These are phyloP conservation scores for Dynastes maya DNA, from an alignment of 2,888 invertebrate species.

Conservation along the genomic window DNA sequence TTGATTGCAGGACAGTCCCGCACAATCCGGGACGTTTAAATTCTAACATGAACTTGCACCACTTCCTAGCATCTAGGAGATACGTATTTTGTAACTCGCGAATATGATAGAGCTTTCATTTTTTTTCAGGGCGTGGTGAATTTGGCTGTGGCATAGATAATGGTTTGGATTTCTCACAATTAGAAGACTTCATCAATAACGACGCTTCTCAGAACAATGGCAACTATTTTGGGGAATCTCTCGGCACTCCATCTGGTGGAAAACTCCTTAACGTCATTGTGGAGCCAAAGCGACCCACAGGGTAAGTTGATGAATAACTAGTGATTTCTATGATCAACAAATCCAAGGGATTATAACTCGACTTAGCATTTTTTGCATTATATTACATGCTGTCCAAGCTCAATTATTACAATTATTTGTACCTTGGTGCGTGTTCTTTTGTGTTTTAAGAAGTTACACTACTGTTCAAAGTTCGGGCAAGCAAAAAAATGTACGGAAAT, in stretches of 20 bases:
- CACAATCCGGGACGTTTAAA: too few relatives aligned
- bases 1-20: too few relatives aligned
- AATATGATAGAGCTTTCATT: background rate
- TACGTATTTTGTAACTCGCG: background rate
- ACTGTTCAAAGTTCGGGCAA: too few relatives aligned
- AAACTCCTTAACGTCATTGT: slow-evolving; percentile 69
- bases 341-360: too few relatives aligned
- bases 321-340: background rate
- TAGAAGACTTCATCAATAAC: slow-evolving; percentile 91
- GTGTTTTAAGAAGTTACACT: too few relatives aligned
- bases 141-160: slow-evolving; percentile 91
- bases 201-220: slow-evolving; percentile 71
- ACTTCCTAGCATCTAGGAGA: too few relatives aligned
- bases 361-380: too few relatives aligned
- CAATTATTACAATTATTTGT: too few relatives aligned
- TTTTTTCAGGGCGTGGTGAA: slow-evolving; percentile 81
- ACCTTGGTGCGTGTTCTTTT: too few relatives aligned
- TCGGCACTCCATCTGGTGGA: slow-evolving; percentile 63
- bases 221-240: slow-evolving; percentile 70
- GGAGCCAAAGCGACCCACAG: slow-evolving; percentile 67
- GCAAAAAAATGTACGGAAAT: too few relatives aligned
- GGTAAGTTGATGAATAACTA: slow-evolving; percentile 58
- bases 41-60: too few relatives aligned
- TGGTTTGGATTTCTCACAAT: slow-evolving; percentile 84
- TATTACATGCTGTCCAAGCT: too few relatives aligned